Evolutionary conservation across 2,888 invertebrate species (phyloP).

Genomic region (Oxycera nigricornis): DNA sequence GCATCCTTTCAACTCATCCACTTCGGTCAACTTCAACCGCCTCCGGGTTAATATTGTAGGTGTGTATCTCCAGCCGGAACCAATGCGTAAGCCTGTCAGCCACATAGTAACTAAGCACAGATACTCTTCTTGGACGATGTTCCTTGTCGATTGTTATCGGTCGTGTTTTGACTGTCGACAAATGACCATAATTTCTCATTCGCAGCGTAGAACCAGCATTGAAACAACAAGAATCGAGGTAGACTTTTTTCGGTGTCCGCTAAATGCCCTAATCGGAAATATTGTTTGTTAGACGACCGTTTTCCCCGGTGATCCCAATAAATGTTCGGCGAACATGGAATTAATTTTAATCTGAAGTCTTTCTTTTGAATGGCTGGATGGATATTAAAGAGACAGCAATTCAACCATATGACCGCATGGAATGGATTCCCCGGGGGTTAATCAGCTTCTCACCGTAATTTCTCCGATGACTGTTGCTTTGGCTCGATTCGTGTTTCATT

Average conservation of each 20-base stretch:
- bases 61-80: background rate
- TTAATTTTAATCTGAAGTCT: conserved; percentile 31
- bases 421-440: conserved; percentile 44
- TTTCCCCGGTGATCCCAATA: conserved; percentile 24
- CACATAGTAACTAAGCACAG: conserved; percentile 8
- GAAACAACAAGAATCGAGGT: conserved; percentile 33
- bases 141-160: conserved; percentile 46
- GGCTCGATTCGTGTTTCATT: background rate
- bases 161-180: conserved; percentile 47
- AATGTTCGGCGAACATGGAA: conserved; percentile 29
- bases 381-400: conserved; percentile 19
- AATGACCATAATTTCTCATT: conserved; percentile 47
- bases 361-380: background rate
- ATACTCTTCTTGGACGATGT: conserved; percentile 16
- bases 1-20: background rate
- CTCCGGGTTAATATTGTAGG: conserved; percentile 18
- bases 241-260: conserved; percentile 27
- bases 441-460: conserved; percentile 38
- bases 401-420: conserved; percentile 43
- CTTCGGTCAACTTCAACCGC: background rate
- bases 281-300: conserved; percentile 19
- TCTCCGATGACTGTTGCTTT: background rate
- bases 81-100: conserved; percentile 8
- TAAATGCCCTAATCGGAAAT: conserved; percentile 37
- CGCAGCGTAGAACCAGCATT: conserved; percentile 36